Conservation (phyloP, 2,888 invertebrate genomes). For the Heterodera filipjevi region DNA sequence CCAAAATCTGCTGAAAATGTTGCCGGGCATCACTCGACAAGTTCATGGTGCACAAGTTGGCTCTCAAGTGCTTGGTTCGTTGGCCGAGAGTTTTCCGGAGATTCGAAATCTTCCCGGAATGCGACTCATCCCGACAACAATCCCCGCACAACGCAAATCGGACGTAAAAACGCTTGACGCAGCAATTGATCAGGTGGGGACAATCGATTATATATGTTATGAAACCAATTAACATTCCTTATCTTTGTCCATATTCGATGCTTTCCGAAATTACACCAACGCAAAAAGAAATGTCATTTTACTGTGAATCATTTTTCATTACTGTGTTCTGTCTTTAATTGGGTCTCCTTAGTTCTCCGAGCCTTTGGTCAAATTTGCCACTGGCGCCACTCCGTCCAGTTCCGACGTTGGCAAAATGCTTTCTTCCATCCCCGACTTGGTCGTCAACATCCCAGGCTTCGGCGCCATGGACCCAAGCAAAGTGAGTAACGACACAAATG, state of each 20-base stretch:
- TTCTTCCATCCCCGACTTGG: slow-evolving; percentile 58
- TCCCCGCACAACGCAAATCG: neutral
- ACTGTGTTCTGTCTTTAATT: neutral
- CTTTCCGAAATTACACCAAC: too few species aligned
- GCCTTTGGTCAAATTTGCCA: slow-evolving; percentile 55
- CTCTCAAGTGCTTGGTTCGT: slow-evolving; percentile 46
- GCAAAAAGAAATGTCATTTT: too few species aligned
- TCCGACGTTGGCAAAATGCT: slow-evolving; percentile 52
- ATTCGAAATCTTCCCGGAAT: slow-evolving; percentile 52
- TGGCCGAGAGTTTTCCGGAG: slow-evolving; percentile 52
- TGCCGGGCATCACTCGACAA: neutral
- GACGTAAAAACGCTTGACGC: slow-evolving; percentile 44
- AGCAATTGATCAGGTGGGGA: slow-evolving; percentile 50
- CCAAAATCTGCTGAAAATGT: slow-evolving; percentile 5
- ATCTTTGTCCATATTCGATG: too few species aligned
- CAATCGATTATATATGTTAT: too few species aligned
- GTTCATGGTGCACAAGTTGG: slow-evolving; percentile 32
- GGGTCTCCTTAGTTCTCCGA: slow-evolving; percentile 48
- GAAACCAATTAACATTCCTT: too few species aligned
- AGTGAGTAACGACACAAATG: slow-evolving; percentile 42
- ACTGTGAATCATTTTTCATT: too few species aligned
- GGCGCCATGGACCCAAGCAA: slow-evolving; percentile 61
- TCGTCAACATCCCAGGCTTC: slow-evolving; percentile 62
- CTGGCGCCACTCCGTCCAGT: slow-evolving; percentile 52
- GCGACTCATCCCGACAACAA: slow-evolving; percentile 26